These are phyloP conservation scores for Prosapia bicincta DNA, from an alignment of 2,888 invertebrate species.

Conservation along the genomic window DNA sequence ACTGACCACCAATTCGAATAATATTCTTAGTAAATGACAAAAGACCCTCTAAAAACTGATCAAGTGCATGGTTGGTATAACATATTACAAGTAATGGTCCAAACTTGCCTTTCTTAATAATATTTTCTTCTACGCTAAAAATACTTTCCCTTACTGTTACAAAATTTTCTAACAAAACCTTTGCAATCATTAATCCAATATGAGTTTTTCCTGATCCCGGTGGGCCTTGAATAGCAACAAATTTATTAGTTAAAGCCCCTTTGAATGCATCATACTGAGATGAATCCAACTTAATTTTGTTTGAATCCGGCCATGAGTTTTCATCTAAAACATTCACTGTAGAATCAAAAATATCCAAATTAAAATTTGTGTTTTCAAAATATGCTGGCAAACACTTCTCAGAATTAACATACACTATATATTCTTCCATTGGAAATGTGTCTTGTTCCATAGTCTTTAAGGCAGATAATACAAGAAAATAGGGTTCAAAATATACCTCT, in stretches of 20 bases:
- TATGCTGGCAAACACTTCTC: conserved; percentile 46
- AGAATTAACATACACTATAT: conserved; percentile 56
- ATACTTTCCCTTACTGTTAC: too few relatives aligned
- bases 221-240: conserved; percentile 80
- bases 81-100: conserved; percentile 72
- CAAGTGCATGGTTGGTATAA: conserved; percentile 81
- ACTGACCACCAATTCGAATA: conserved; percentile 62
- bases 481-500: conserved; percentile 77
- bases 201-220: conserved; percentile 87
- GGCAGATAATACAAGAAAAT: conserved; percentile 67
- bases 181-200: conserved; percentile 63
- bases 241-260: conserved; percentile 65
- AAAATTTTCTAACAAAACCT: neutral
- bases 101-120: neutral
- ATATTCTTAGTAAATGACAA: conserved; percentile 55
- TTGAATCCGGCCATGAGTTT: conserved; percentile 60
- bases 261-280: conserved; percentile 65
- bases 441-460: conserved; percentile 56
- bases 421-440: conserved; percentile 64
- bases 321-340: conserved; percentile 63
- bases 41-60: conserved; percentile 75
- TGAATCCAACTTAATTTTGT: conserved; percentile 57
- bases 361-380: conserved; percentile 37
- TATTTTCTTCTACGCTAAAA: too few relatives aligned
- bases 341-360: conserved; percentile 21